Conservation (phyloP, 2,797 vertebrate genomes). For the Rhinogobio ventralis region DNA sequence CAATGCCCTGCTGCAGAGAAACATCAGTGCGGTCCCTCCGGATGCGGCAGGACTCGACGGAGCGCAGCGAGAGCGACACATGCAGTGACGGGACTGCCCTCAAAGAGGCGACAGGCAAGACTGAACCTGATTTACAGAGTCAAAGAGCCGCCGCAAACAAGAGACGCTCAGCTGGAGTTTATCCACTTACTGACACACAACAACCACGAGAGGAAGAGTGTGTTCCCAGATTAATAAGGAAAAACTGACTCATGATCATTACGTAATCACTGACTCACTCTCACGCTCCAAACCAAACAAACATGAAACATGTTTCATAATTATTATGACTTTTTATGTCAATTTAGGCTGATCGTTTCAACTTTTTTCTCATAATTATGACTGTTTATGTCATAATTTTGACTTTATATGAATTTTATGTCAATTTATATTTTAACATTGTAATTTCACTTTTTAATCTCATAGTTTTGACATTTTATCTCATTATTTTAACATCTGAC, state of each 20-base stretch:
- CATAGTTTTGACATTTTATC: too few species aligned
- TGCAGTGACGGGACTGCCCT: slow-evolving; percentile 46
- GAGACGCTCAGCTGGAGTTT: slow-evolving; percentile 4
- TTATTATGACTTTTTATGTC: not conserved
- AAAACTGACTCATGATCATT: not conserved
- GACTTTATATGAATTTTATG: too few species aligned
- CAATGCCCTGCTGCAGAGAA: slow-evolving; percentile 1
- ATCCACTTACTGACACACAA: too few species aligned
- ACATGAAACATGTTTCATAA: not conserved
- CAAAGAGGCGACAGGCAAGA: slow-evolving; percentile 2
- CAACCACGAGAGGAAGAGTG: not conserved
- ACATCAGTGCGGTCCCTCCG: slow-evolving; percentile 23
- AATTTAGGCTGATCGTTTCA: not conserved
- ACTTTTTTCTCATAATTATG: too few species aligned
- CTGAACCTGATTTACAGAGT: slow-evolving; percentile 7
- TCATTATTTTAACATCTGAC: too few species aligned
- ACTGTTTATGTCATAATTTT: not conserved
- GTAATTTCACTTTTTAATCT: too few species aligned
- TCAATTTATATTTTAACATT: too few species aligned
- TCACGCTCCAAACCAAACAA: not conserved
- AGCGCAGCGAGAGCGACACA: too few species aligned
- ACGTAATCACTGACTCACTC: not conserved
- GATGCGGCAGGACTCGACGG: slow-evolving; percentile 8
- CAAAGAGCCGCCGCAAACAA: too few species aligned
- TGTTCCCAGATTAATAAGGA: not conserved